Percentiles rank a stretch among this genome's conserved stretches.
Conservation (phyloP, 92 coral and sea anemone species). For the Siderastrea siderea region DNA sequence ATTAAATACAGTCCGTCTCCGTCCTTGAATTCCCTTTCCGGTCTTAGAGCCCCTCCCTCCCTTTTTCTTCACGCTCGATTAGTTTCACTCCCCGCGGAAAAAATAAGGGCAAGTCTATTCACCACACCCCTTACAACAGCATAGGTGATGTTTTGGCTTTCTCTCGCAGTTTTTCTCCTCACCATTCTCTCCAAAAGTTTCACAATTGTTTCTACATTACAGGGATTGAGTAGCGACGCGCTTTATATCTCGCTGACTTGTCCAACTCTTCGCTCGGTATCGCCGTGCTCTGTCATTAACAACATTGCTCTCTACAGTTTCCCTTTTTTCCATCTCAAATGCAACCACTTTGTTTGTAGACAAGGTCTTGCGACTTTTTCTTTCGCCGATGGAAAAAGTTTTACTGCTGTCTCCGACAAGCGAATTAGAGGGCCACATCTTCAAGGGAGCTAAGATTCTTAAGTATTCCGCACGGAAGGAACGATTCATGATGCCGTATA, state of each 20-base stretch:
- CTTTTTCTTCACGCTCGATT: no score
- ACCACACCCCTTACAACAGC: no score
- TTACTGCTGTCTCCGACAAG: background rate
- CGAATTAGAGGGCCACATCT: background rate
- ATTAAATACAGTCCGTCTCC: no score
- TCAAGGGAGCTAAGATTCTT: constrained; percentile 50
- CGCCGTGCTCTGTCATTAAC: background rate
- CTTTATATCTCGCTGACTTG: constrained; percentile 7
- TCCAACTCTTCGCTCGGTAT: constrained; percentile 4
- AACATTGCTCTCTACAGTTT: background rate
- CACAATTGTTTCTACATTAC: constrained; percentile 16
- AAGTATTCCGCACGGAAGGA: constrained; percentile 72
- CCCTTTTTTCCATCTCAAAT: background rate
- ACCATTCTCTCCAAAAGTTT: background rate
- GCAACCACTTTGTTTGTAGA: constrained; percentile 23
- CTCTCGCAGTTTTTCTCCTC: no score
- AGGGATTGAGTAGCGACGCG: constrained; percentile 13
- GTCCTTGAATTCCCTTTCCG: no score
- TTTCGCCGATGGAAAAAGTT: background rate
- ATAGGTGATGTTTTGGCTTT: no score
- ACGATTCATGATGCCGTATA: constrained; percentile 82
- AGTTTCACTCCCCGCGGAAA: no score
- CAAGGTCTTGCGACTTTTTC: background rate
- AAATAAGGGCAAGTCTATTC: no score
- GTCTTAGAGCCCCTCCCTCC: no score